Evolutionary conservation across 2,888 invertebrate species (phyloP), one percentile per base, ranked within the genome.

Genomic region (Parnassius orleans): DNA sequence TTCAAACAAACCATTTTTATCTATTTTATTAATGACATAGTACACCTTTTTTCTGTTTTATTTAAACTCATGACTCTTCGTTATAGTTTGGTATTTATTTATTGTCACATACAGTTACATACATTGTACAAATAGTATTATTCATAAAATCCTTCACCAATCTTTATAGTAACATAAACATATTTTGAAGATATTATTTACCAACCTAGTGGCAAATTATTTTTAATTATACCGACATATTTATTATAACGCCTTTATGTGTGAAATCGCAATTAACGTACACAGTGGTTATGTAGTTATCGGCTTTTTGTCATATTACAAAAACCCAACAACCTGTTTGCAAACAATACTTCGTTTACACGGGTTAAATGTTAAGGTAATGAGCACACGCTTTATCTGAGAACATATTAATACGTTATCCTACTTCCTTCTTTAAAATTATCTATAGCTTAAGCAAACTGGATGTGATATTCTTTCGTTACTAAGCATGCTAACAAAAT

Each of bases 301-400:
- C 19, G 43, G 12, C 50, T 61, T 59, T 46, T 14, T 14, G 48
- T 9, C 48, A 24, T n/a, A 55, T 41, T n/a, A 50, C 44, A 56
- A 56, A 63, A 60, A 58, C 50, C 47, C 11, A 3, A 59, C 52
- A 63, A 60, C 60, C 60, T 56, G 63, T 57, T 63, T 54, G 14
- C 52, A 60, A 63, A 63, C 59, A 60, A 60, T 60, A 56, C 60
- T 63, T 63, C 56, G 60, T 63, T 63, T 63, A 41, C 60, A 53
- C 56, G 56, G 55, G 60, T 60, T 63, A 63, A 63, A 63, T 60
- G 63, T 63, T 63, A 57, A 63, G 63, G 60, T 63, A 63, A 63
- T 63, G 48, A 63, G 55, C 55, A 52, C 59, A 59, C 52, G 48
- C 55, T 47, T 10, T 63, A 41, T 55, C 44, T 47, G 41, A 55